These are phyloP conservation scores for Ichneumoninae sp. DNA, from an alignment of 2,888 invertebrate species.

Conservation along the genomic window DNA sequence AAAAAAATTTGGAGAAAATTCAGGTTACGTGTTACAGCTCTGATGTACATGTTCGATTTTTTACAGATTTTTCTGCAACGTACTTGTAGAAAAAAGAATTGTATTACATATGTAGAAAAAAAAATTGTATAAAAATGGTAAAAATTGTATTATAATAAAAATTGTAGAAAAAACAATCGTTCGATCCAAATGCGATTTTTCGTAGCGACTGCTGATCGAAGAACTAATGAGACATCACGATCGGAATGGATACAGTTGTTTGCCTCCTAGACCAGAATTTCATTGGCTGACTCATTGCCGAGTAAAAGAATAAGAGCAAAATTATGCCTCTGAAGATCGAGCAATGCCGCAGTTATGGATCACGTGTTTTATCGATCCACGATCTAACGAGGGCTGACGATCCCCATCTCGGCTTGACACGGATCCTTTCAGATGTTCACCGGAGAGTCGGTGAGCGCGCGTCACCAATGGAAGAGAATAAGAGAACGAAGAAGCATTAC, in stretches of 20 bases:
- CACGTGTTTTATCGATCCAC: constrained; percentile 48
- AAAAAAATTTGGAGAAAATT: neutral
- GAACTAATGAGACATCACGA: neutral
- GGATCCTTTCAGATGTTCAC: constrained; percentile 15
- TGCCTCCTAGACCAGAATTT: neutral
- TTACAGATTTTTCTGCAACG: neutral
- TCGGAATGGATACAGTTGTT: neutral
- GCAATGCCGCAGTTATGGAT: constrained; percentile 38
- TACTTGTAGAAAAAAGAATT: neutral
- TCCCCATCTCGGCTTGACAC: neutral
- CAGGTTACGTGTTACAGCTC: neutral
- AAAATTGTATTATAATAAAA: no score
- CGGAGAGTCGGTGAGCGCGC: neutral
- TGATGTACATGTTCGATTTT: neutral
- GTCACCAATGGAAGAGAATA: constrained; percentile 29
- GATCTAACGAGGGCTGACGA: constrained; percentile 34
- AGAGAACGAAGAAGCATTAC: neutral
- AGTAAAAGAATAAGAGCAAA: neutral
- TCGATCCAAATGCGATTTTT: neutral
- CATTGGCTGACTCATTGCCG: constrained; percentile 1
- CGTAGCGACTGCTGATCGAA: neutral
- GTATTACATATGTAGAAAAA: no score
- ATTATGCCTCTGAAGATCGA: constrained; percentile 3
- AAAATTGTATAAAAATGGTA: no score
- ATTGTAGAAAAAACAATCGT: no score